A percentile compares a stretch with the other conserved stretches of the same genome.
These are phyloP conservation scores for Scortum barcoo DNA, from an alignment of 2,113 vertebrate genomes.

Conservation along the genomic window DNA sequence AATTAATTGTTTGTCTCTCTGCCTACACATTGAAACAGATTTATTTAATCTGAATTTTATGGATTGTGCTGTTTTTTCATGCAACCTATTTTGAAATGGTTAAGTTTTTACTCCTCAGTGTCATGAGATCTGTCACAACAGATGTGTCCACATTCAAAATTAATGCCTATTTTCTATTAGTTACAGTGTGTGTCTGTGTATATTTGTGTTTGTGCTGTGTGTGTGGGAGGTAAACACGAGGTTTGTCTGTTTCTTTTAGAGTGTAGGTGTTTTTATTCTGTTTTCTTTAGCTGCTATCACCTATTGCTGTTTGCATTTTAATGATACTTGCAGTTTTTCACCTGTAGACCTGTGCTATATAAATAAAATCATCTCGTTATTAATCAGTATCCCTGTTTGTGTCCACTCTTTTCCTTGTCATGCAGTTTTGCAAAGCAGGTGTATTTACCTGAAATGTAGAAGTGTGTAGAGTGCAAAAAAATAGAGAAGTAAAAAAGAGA, in stretches of 20 bases:
- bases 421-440: neutral
- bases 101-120: neutral
- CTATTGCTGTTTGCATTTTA: neutral
- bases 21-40: constrained; percentile 2
- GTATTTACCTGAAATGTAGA: neutral
- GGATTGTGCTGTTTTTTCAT: neutral
- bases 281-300: neutral
- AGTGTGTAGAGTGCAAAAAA: too few relatives aligned
- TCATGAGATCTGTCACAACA: neutral
- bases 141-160: neutral
- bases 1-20: constrained; percentile 54
- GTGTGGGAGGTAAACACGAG: neutral
- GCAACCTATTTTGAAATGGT: neutral
- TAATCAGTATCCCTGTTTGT: neutral
- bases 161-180: neutral
- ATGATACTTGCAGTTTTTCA: neutral
- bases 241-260: neutral
- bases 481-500: neutral
- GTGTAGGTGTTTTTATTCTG: neutral
- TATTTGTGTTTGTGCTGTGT: neutral
- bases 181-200: neutral
- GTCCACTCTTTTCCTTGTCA: neutral
- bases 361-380: neutral
- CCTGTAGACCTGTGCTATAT: neutral
- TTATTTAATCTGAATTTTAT: constrained; percentile 18